Base-by-base conservation (phyloP, 2,888 invertebrate genomes). In the Physocephala rufipes region DNA sequence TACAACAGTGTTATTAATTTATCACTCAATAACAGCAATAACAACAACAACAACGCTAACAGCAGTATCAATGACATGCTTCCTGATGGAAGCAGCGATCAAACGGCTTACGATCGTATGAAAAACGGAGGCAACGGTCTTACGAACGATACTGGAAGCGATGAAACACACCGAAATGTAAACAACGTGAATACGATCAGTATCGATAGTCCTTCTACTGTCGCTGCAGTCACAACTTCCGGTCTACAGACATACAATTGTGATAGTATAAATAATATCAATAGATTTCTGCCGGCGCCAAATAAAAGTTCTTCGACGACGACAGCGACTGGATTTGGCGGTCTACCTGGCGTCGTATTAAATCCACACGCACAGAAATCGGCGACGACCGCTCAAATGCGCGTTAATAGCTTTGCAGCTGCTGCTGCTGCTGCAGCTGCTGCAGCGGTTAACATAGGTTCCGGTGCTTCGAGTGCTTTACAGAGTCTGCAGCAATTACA, bases 401-500 rank as follows among this genome's bases (percentile, higher is more conserved):
- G 81, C 2, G 78, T 78, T 0, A 84, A 78, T 66, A 76, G 75
- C 70, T 82, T 82, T 36, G 80, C 84, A 24, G 75, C 80, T 16
- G 78, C 78, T n/a, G 82, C 83, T 65, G 74, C 75, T 21, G 80
- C 77, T 16, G 77, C 76, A 7, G 81, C 80, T 12, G 82, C 81
- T 13, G 84, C 79, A 9, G 81, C 80, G 3, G 82, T 76, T 9
- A 81, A 80, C 53, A 79, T 71, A n/a, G 77, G 71, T 12, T 76
- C 75, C 36, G 78, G 78, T 49, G 81, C 80, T 21, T 84, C 85
- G 15, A 84, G 85, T 30, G 86, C 86, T 5, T 74, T 86, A 71
- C 86, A 86, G 75, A 86, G 86, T 71, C 78, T 86, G 9, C 86
- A 86, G 70, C 86, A 86, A 71, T 74, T 86, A 61, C 86, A 86